A percentile compares a stretch with the other conserved stretches of the same genome.
These are phyloP conservation scores for Pterostichus madidus DNA, from an alignment of 2,888 invertebrate species.

Conservation along the genomic window DNA sequence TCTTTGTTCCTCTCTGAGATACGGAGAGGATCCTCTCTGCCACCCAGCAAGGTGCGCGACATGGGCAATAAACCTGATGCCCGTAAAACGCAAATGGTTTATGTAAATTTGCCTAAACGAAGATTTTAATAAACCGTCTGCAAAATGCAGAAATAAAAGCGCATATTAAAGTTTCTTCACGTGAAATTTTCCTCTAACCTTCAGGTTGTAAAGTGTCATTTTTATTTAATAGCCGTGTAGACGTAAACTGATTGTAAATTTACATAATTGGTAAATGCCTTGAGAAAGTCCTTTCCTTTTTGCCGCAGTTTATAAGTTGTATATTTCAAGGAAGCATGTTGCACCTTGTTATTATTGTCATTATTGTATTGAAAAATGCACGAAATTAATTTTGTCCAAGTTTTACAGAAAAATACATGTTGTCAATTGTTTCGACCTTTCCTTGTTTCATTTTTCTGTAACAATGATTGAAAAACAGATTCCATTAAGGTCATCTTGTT, in stretches of 20 bases:
- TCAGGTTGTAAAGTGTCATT: slow-evolving; percentile 5
- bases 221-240: slow-evolving; percentile 23
- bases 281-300: slow-evolving; percentile 42
- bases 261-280: slow-evolving; percentile 36
- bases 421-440: slow-evolving; percentile 22
- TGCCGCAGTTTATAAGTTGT: background rate
- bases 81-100: slow-evolving; percentile 62
- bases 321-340: slow-evolving; percentile 43
- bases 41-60: slow-evolving; percentile 40
- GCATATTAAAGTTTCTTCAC: background rate
- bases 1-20: background rate
- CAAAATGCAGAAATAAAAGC: slow-evolving; percentile 39
- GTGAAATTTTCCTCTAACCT: slow-evolving; percentile 3
- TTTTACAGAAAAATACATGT: background rate
- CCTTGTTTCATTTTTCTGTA: slow-evolving; percentile 16
- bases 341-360: slow-evolving; percentile 13
- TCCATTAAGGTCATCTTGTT: background rate
- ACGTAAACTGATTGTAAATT: slow-evolving; percentile 39
- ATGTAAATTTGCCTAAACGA: slow-evolving; percentile 63
- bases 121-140: slow-evolving; percentile 54
- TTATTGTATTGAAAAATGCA: slow-evolving; percentile 15
- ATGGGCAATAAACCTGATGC: slow-evolving; percentile 56
- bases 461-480: slow-evolving; percentile 18
- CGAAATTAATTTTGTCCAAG: slow-evolving; percentile 5
- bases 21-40: background rate